A percentile compares a stretch with the other conserved stretches of the same genome.
These are phyloP conservation scores for Sturnus vulgaris DNA, from an alignment of 2,113 vertebrate species.

Conservation along the genomic window DNA sequence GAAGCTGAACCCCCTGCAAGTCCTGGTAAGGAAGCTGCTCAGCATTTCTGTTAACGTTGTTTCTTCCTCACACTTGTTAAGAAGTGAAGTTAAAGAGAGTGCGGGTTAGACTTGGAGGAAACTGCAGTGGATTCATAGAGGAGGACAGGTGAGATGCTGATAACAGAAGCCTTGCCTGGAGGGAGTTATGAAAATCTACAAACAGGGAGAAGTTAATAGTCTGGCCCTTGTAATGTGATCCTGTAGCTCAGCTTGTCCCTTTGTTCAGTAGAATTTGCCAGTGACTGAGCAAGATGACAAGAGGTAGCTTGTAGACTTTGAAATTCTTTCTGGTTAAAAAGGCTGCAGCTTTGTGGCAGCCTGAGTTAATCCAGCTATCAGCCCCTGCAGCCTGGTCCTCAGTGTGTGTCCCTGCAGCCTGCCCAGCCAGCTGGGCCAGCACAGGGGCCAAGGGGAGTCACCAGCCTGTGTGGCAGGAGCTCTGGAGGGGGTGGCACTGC, in stretches of 20 bases:
- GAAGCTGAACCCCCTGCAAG: background rate
- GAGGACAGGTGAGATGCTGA: background rate
- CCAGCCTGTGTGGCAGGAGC: background rate
- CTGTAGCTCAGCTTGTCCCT: background rate
- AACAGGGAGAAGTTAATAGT: background rate
- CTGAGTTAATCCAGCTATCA: accelerated
- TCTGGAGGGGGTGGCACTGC: background rate
- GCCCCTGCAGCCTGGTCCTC: background rate
- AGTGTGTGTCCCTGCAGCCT: background rate
- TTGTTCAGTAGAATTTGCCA: background rate
- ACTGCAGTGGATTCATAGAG: background rate
- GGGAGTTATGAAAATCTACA: background rate
- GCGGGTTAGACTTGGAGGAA: background rate
- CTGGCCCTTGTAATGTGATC: background rate
- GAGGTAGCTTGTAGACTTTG: background rate
- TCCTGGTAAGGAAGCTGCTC: constrained; percentile 7
- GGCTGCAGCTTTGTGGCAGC: background rate
- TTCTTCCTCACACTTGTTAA: background rate
- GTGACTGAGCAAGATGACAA: background rate
- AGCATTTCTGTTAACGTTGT: background rate
- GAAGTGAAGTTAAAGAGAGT: background rate
- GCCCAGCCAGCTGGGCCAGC: background rate
- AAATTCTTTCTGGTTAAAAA: background rate
- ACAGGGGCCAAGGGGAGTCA: background rate
- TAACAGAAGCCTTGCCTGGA: background rate